A percentile compares a stretch with the other conserved stretches of the same genome.
These are phyloP conservation scores for Sander vitreus DNA, from an alignment of 2,113 vertebrate genomes.

Conservation along the genomic window DNA sequence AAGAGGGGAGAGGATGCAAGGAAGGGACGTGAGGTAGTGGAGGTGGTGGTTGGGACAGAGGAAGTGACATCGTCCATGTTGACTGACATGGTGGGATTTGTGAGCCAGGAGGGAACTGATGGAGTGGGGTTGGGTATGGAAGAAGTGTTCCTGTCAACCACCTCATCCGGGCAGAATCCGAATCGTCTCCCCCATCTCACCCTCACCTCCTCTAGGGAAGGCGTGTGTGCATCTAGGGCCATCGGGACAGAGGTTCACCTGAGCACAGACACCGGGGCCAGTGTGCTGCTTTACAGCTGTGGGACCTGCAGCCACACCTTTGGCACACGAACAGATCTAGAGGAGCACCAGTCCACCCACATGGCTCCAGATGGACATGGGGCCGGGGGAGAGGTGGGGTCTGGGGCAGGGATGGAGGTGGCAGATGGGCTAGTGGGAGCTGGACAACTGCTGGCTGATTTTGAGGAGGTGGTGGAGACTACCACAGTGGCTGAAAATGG, in stretches of 20 bases:
- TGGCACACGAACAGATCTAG: conserved; percentile 82
- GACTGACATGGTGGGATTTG: conserved; percentile 84
- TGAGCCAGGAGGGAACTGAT: conserved; percentile 79
- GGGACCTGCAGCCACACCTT: conserved; percentile 87
- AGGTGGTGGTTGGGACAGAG: conserved; percentile 75
- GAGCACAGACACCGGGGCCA: conserved; percentile 82
- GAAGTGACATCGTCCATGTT: conserved; percentile 77
- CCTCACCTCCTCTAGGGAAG: conserved; percentile 67
- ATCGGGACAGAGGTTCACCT: conserved; percentile 82
- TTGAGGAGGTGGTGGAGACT: conserved; percentile 88
- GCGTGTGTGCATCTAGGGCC: conserved; percentile 59
- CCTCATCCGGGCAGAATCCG: conserved; percentile 60
- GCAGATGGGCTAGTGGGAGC: conserved; percentile 82
- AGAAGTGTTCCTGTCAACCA: conserved; percentile 83
- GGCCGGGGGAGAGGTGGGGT: conserved; percentile 42
- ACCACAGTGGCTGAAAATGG: conserved; percentile 82
- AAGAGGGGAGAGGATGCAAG: conserved; percentile 56
- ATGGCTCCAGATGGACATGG: conserved; percentile 59
- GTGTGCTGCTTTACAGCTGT: conserved; percentile 86
- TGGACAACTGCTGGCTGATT: conserved; percentile 85
- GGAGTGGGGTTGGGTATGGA: conserved; percentile 81
- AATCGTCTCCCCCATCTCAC: conserved; percentile 77
- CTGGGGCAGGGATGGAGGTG: conserved; percentile 72
- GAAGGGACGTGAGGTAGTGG: conserved; percentile 59
- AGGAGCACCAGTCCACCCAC: conserved; percentile 86